A percentile compares a stretch with the other conserved stretches of the same genome.
phyloP scores from a whole-genome alignment of 2,797 vertebrate genomes.

The Tokudaia muenninki region DNA sequence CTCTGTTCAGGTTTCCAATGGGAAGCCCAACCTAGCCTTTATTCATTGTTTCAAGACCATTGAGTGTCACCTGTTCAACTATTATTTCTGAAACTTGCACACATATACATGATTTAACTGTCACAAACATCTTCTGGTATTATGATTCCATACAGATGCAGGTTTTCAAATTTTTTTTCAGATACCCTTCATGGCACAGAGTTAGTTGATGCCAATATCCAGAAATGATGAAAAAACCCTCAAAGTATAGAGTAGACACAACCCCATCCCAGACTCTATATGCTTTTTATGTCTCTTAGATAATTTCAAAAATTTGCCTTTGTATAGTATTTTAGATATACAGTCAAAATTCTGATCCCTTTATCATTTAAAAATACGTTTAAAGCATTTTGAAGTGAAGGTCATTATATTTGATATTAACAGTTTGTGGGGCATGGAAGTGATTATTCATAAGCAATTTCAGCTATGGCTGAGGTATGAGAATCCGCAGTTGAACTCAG shows the following conservation, averaged over 20 bases:
- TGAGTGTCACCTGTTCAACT: not conserved
- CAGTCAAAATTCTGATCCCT: not conserved
- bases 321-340: not conserved
- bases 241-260: not conserved
- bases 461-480: not conserved
- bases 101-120: not conserved
- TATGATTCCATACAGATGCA: not conserved
- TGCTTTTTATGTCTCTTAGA: not conserved
- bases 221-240: not conserved
- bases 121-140: not conserved
- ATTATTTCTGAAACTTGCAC: not conserved
- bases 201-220: not conserved
- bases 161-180: not conserved
- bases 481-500: not conserved
- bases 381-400: not conserved
- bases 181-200: not conserved
- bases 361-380: not conserved
- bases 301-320: constrained; percentile 11
- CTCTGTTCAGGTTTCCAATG: not conserved
- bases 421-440: not conserved
- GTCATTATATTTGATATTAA: not conserved
- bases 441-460: not conserved
- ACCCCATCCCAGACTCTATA: not conserved
- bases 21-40: not conserved
- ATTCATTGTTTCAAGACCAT: not conserved